Percentiles rank a stretch among this genome's conserved stretches.
Evolutionary conservation across 2,113 vertebrate genomes (phyloP).

Genomic region (Pluvianellus socialis): DNA sequence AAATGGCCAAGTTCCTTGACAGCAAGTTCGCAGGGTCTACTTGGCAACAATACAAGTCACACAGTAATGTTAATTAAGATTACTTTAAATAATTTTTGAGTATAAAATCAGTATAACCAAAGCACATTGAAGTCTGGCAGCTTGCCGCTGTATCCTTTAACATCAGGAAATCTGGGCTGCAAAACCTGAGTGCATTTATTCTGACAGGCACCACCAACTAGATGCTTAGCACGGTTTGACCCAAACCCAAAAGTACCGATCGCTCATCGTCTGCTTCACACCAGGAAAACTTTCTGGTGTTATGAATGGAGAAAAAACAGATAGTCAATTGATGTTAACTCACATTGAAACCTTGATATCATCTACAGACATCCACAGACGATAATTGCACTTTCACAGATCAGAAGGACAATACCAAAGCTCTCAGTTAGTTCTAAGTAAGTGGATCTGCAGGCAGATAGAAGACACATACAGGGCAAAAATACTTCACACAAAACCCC

Average conservation of each 20-base stretch:
- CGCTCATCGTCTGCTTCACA: neutral
- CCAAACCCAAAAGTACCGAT: neutral
- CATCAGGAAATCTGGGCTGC: neutral
- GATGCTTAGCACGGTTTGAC: neutral
- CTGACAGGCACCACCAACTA: neutral
- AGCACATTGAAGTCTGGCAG: neutral
- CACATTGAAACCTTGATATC: neutral
- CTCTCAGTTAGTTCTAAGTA: neutral
- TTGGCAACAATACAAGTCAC: neutral
- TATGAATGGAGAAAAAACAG: neutral
- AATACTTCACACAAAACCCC: neutral
- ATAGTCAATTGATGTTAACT: neutral
- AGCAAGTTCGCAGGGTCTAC: neutral
- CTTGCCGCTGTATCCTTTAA: neutral
- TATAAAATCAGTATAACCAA: neutral
- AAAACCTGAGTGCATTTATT: neutral
- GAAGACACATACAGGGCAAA: neutral
- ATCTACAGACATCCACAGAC: accelerated
- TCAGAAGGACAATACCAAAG: neutral
- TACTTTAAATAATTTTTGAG: neutral
- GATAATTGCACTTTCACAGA: accelerated
- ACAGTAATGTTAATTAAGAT: neutral
- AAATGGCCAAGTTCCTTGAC: neutral
- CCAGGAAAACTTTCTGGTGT: neutral
- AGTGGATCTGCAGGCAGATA: neutral